Conservation (phyloP, 1,140 invertebrate species). For the Nephila pilipes region DNA sequence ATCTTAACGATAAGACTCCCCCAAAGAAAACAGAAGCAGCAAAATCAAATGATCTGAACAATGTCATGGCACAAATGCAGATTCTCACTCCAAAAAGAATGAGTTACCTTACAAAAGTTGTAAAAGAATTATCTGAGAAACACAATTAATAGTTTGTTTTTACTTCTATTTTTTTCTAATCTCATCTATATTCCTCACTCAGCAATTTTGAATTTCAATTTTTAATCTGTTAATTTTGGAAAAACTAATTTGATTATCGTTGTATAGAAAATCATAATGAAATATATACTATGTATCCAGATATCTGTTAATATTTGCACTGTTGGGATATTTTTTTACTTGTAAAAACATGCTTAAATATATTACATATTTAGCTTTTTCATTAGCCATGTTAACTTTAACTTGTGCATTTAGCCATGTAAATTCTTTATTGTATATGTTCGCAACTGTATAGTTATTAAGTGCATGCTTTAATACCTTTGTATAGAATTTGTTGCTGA, state of each 20-base stretch:
- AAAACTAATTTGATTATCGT: neutral
- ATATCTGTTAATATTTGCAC: no score
- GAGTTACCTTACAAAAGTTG: slow-evolving; percentile 50
- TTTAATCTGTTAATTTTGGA: neutral
- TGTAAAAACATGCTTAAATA: no score
- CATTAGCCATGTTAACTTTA: no score
- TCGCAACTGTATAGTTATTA: no score
- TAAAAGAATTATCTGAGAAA: slow-evolving; percentile 57
- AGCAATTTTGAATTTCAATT: neutral
- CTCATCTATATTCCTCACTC: neutral
- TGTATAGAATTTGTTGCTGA: no score
- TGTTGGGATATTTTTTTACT: no score
- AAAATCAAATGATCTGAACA: slow-evolving; percentile 15
- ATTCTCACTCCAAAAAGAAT: slow-evolving; percentile 63
- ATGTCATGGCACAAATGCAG: slow-evolving; percentile 59
- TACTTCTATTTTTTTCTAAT: neutral
- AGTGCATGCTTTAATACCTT: no score
- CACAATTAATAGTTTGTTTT: neutral
- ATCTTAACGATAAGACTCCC: slow-evolving; percentile 80
- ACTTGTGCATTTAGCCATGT: no score
- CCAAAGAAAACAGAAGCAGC: no score
- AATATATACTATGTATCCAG: neutral
- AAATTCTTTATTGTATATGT: no score
- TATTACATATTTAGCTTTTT: no score
- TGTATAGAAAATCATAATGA: neutral